Evolutionary conservation across 2,797 vertebrate species (phyloP).

Genomic region (Chelonia mydas): DNA sequence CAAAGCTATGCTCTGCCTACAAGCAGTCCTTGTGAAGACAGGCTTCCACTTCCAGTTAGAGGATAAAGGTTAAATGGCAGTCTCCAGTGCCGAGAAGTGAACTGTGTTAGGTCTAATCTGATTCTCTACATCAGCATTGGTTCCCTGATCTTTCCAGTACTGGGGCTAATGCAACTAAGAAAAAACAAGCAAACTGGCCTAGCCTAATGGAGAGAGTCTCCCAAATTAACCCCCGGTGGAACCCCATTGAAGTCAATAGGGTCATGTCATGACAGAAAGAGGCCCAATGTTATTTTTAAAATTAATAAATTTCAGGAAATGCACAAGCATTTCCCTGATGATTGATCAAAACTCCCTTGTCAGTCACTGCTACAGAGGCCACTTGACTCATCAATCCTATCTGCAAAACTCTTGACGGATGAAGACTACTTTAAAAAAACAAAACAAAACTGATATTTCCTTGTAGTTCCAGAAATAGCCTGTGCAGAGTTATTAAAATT

Average conservation of each 20-base stretch:
- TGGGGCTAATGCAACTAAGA: not conserved
- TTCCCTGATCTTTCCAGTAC: not conserved
- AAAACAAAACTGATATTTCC: not conserved
- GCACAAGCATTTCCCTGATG: not conserved
- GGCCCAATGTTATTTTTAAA: not conserved
- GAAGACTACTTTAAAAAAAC: not conserved
- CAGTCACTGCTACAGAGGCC: not conserved
- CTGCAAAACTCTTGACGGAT: not conserved
- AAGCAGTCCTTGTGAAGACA: not conserved
- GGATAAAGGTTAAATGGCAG: not conserved
- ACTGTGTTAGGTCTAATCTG: not conserved
- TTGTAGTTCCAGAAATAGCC: not conserved
- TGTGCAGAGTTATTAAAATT: not conserved
- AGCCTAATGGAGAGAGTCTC: not conserved
- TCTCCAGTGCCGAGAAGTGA: not conserved
- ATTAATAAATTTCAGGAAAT: not conserved
- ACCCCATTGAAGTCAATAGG: not conserved
- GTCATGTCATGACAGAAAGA: not conserved
- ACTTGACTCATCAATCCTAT: not conserved
- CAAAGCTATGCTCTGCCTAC: not conserved
- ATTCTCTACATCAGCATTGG: not conserved
- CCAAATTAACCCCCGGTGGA: not conserved
- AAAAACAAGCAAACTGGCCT: fast-evolving
- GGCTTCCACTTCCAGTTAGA: not conserved
- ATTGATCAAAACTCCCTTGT: not conserved